Percentiles rank a stretch among this genome's conserved stretches.
Evolutionary conservation across 1,140 invertebrate species (phyloP).

Genomic region (Hyphantria cunea): DNA sequence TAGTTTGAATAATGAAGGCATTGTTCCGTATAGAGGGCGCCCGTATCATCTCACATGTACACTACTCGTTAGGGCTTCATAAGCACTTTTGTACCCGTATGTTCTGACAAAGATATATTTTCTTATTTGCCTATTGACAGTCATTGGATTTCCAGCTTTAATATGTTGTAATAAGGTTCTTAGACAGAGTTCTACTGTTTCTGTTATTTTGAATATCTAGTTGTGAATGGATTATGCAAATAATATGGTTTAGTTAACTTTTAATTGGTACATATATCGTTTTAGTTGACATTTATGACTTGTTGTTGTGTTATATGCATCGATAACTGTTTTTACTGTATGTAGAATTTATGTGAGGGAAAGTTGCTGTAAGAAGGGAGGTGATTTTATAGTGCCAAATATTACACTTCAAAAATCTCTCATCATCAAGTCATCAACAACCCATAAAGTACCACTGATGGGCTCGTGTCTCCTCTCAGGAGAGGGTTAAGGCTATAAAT

Average conservation of each 20-base stretch:
- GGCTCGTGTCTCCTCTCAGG: too few species aligned
- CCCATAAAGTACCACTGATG: too few species aligned
- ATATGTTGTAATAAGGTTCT: conserved; percentile 16
- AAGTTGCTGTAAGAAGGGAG: background rate
- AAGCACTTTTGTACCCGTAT: conserved; percentile 58
- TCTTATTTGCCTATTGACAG: conserved; percentile 13
- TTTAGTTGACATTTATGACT: conserved; percentile 28
- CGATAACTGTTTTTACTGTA: conserved; percentile 3
- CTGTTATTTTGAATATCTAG: conserved; percentile 20
- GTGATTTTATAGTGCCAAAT: too few species aligned
- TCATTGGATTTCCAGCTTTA: conserved; percentile 28
- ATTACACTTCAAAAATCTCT: too few species aligned
- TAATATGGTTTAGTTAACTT: conserved; percentile 34
- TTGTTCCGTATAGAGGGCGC: conserved; percentile 56
- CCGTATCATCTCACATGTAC: conserved; percentile 59
- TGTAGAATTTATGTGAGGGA: background rate
- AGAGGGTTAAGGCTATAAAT: too few species aligned
- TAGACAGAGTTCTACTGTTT: conserved; percentile 5
- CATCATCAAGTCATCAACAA: too few species aligned
- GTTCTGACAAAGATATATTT: conserved; percentile 28
- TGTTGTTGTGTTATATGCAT: conserved; percentile 19
- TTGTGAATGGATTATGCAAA: conserved; percentile 43
- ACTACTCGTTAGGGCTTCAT: conserved; percentile 59
- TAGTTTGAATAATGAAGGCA: conserved; percentile 56
- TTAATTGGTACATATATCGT: conserved; percentile 40